A percentile compares a stretch with the other conserved stretches of the same genome.
These are phyloP conservation scores for Trinorchestia longiramus DNA, from an alignment of 1,140 invertebrate genomes.

Conservation along the genomic window DNA sequence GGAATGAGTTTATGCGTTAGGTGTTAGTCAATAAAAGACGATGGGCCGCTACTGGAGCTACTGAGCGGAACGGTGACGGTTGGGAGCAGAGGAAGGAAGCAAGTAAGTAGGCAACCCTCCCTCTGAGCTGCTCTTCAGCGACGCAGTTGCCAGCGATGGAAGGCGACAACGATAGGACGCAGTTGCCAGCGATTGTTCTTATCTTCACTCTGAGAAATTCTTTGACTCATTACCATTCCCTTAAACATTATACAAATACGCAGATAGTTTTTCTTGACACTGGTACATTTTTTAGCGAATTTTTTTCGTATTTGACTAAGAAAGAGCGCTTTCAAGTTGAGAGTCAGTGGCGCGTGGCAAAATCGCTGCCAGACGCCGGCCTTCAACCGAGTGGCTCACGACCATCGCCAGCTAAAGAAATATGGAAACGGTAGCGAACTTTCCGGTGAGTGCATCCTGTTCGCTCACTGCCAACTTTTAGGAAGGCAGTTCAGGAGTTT, in stretches of 20 bases:
- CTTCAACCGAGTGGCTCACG: constrained; percentile 50
- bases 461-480: constrained; percentile 12
- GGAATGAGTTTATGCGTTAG: neutral
- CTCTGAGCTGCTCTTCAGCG: constrained; percentile 18
- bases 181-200: neutral
- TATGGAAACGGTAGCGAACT: constrained; percentile 52
- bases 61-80: constrained; percentile 50
- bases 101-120: constrained; percentile 43
- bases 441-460: constrained; percentile 52
- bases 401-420: constrained; percentile 47
- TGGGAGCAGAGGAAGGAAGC: constrained; percentile 52
- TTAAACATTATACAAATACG: neutral
- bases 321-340: neutral
- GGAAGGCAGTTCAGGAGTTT: constrained; percentile 24
- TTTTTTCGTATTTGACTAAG: neutral
- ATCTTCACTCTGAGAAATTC: neutral
- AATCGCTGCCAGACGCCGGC: constrained; percentile 47
- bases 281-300: neutral
- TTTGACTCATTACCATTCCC: neutral
- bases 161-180: neutral
- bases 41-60: constrained; percentile 17
- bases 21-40: constrained; percentile 29
- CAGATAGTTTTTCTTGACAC: neutral
- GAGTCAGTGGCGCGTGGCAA: constrained; percentile 50
- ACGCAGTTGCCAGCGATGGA: constrained; percentile 2